These are phyloP conservation scores for Kryptopterus vitreolus DNA, from an alignment of 2,797 vertebrate genomes.

Conservation along the genomic window DNA sequence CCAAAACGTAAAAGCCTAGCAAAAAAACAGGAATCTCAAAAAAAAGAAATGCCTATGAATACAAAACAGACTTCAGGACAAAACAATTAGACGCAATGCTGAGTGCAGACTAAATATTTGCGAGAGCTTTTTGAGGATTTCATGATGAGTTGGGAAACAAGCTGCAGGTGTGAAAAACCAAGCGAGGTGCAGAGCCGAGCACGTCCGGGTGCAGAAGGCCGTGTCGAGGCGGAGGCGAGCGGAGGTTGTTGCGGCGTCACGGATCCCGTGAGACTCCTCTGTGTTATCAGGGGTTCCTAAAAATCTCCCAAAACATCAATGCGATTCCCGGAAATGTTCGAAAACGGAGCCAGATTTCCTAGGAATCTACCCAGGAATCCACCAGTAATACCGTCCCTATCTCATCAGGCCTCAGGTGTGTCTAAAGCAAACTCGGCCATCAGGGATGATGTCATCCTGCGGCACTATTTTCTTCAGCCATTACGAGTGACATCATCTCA, in stretches of 20 bases:
- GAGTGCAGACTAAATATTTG: slow-evolving; percentile 27
- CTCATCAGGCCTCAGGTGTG: slow-evolving; percentile 23
- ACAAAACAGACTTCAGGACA: neutral
- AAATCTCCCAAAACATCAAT: neutral
- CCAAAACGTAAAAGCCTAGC: neutral
- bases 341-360: neutral
- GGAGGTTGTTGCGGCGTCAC: neutral
- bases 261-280: neutral
- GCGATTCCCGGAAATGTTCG: neutral
- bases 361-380: neutral
- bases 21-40: neutral
- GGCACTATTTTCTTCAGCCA: neutral
- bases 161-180: slow-evolving; percentile 4
- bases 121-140: neutral
- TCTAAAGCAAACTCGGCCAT: neutral
- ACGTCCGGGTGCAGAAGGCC: neutral
- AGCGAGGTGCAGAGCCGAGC: neutral
- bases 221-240: neutral
- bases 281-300: neutral
- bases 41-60: neutral
- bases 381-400: neutral
- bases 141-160: neutral
- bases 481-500: slow-evolving; percentile 24
- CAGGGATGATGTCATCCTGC: slow-evolving; percentile 39
- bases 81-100: slow-evolving; percentile 7